Evolutionary conservation across 2,797 vertebrate genomes (phyloP).

Genomic region (Leptoclinus maculatus): DNA sequence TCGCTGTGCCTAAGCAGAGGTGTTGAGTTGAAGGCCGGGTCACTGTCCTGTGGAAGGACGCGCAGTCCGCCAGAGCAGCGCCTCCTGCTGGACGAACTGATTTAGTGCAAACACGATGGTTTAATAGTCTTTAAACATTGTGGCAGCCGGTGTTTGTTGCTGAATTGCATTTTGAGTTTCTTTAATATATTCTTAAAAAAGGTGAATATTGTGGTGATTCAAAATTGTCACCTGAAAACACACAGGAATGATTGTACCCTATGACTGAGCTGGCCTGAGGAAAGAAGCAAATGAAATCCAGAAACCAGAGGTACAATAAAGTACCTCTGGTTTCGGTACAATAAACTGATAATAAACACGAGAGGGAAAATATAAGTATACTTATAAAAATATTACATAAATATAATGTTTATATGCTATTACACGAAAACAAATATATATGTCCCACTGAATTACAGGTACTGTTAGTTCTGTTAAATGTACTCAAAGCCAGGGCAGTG

Average conservation of each 20-base stretch:
- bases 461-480: no score
- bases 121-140: background rate
- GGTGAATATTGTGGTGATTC: background rate
- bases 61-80: background rate
- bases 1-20: constrained; percentile 31
- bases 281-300: no score
- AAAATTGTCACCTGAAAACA: background rate
- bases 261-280: no score
- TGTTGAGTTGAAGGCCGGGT: constrained; percentile 57
- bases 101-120: background rate
- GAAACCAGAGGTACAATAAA: no score
- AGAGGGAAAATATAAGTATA: no score
- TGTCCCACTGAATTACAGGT: background rate
- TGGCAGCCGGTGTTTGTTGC: background rate
- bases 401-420: background rate
- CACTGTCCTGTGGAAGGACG: constrained; percentile 18
- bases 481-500: no score
- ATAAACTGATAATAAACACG: no score
- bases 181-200: background rate
- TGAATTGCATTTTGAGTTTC: background rate
- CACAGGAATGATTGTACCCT: background rate
- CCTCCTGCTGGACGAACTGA: constrained; percentile 36
- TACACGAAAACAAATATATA: background rate
- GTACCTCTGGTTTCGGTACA: no score
- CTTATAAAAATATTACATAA: background rate